A percentile compares a stretch with the other conserved stretches of the same genome.
Conservation (phyloP, 2,888 invertebrate genomes). For the Drosophila colorata region DNA sequence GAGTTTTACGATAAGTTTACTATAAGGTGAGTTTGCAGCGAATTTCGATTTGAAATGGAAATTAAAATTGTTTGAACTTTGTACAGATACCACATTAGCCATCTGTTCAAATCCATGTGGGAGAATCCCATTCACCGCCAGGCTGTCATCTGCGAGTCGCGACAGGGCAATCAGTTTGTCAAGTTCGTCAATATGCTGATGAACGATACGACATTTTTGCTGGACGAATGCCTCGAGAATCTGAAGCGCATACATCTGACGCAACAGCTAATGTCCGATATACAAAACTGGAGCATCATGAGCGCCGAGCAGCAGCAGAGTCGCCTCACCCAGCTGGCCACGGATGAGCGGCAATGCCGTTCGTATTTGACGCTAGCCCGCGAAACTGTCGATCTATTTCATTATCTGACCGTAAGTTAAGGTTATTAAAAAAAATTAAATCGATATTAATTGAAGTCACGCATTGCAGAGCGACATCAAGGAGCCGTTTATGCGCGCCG, state of each 20-base stretch:
- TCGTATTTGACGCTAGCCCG: slow-evolving; percentile 96
- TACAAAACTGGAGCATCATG: slow-evolving; percentile 89
- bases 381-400: slow-evolving; percentile 99
- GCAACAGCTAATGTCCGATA: slow-evolving; percentile 90
- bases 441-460: neutral
- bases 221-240: slow-evolving; percentile 98
- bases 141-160: slow-evolving; percentile 96
- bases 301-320: slow-evolving; percentile 90
- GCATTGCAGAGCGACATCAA: slow-evolving; percentile 89
- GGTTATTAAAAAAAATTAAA: too few species aligned
- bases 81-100: slow-evolving; percentile 94
- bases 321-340: slow-evolving; percentile 91
- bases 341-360: slow-evolving; percentile 94
- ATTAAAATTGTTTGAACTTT: neutral
- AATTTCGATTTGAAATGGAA: neutral
- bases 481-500: slow-evolving; percentile 97
- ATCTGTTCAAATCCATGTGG: slow-evolving; percentile 99
- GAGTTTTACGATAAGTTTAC: slow-evolving; percentile 99
- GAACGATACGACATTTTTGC: slow-evolving; percentile 98
- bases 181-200: slow-evolving; percentile 98
- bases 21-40: slow-evolving; percentile 88
- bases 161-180: slow-evolving; percentile 96
- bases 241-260: slow-evolving; percentile 94
- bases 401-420: slow-evolving; percentile 92
- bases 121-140: slow-evolving; percentile 93